Base-by-base conservation (phyloP, 2,888 invertebrate genomes). In the Rutpela maculata region DNA sequence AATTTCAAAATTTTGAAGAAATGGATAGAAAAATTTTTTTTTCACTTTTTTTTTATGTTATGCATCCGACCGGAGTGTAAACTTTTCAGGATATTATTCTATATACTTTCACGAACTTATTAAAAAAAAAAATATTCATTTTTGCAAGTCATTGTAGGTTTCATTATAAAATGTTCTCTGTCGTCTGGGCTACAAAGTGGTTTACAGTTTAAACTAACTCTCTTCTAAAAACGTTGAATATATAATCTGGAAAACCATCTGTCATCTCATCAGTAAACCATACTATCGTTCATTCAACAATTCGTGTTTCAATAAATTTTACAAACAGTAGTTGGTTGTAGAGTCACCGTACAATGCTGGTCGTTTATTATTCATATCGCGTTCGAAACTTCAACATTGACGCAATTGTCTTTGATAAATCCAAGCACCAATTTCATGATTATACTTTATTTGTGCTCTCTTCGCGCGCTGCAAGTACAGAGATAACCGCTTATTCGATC, bases 401-500 rank as follows among this genome's bases (percentile, higher is more conserved):
- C 71, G 68, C 69, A 77, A 77, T 79, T 75, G 77, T 77, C 66
- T 66, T 66, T 67, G 55, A 76, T 71, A 74, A 76, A 76, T 78
- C 76, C 67, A 65, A 67, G 74, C 66, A 70, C 60, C 76, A 76
- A 76, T 78, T 76, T 74, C 65, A 66, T 62, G 56, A 74, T 73
- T 68, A 75, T 12, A 55, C 22, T 60, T 73, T 75, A 67, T 69
- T 72, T 22, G 26, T 57, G 59, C 35, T 17, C 56, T 63, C 73
- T 68, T 55, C 65, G 15, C 71, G 66, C 67, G 68, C 65, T 71
- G 73, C 70, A 75, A 75, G 72, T 65, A 66, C 10, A 26, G 63
- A 69, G 67, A 71, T 74, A 73, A 77, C 76, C 70, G 71, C 76
- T 76, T 72, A 76, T 77, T 79, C 72, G 71, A 57, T 77, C 79